These are phyloP conservation scores for Rhombomys opimus DNA, from an alignment of 2,113 vertebrate species.

Conservation along the genomic window DNA sequence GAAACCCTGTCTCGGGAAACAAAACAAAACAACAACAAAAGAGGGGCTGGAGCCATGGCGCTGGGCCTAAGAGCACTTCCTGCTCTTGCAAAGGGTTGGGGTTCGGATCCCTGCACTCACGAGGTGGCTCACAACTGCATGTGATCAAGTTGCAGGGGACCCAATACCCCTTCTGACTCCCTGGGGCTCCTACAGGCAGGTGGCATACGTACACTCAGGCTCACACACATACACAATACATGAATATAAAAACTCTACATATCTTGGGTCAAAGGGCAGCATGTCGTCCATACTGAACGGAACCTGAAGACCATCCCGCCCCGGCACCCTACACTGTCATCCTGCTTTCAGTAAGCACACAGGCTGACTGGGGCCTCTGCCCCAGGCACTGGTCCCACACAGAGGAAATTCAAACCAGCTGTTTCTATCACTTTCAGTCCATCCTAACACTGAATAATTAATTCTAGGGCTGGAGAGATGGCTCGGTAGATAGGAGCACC, in stretches of 20 bases:
- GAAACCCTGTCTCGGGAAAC: background rate
- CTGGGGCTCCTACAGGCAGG: background rate
- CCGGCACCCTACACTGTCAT: background rate
- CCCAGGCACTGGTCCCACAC: too few relatives aligned
- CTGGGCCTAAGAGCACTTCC: background rate
- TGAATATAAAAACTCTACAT: background rate
- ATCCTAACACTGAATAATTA: background rate
- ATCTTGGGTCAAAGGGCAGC: too few relatives aligned
- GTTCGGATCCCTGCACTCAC: background rate
- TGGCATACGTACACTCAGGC: rapidly evolving
- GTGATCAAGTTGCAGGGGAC: background rate
- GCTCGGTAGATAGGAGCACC: too few relatives aligned
- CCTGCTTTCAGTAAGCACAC: too few relatives aligned
- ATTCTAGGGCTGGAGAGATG: too few relatives aligned
- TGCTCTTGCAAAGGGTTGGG: background rate
- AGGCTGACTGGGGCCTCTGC: background rate
- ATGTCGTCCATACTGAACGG: background rate
- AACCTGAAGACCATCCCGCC: background rate
- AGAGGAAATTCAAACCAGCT: background rate
- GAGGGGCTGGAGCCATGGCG: background rate
- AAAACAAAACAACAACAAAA: background rate
- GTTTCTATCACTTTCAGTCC: background rate
- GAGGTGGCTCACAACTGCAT: background rate
- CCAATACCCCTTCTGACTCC: background rate
- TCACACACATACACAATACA: background rate